phyloP scores from a whole-genome alignment of 1,140 invertebrate species.

The Anadara kagoshimensis region DNA sequence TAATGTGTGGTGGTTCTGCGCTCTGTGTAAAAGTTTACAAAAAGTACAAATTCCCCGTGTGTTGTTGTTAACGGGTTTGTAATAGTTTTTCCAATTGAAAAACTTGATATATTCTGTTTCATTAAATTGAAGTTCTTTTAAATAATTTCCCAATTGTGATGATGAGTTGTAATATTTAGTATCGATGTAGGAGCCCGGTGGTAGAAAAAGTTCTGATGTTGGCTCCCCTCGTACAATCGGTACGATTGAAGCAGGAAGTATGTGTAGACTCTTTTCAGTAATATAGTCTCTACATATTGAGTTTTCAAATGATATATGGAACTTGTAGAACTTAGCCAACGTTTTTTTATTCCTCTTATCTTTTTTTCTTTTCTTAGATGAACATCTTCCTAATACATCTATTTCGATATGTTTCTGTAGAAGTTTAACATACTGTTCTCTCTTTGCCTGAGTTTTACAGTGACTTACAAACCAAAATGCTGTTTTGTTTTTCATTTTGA shows the following conservation, averaged over 20 bases:
- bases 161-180: constrained; percentile 75
- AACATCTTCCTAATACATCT: constrained; percentile 69
- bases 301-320: constrained; percentile 79
- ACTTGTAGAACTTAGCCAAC: constrained; percentile 52
- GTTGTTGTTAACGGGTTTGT: neutral
- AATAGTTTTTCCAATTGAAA: constrained; percentile 57
- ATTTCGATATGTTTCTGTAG: constrained; percentile 55
- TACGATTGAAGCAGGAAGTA: constrained; percentile 72
- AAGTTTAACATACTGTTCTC: constrained; percentile 60
- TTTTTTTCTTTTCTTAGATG: constrained; percentile 1
- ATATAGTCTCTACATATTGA: constrained; percentile 97
- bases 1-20: neutral
- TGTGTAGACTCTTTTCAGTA: constrained; percentile 88
- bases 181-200: constrained; percentile 81
- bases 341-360: neutral
- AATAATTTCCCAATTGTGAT: constrained; percentile 74
- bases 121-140: constrained; percentile 73
- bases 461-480: constrained; percentile 80
- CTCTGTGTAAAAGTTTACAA: neutral
- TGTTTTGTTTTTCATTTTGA: constrained; percentile 45
- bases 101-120: constrained; percentile 53
- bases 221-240: constrained; percentile 82
- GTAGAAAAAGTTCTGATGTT: constrained; percentile 77
- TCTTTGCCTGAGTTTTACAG: constrained; percentile 75
- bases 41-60: neutral